Evolutionary conservation across 2,888 invertebrate species (phyloP).

Genomic region (Strigamia transsilvanica): DNA sequence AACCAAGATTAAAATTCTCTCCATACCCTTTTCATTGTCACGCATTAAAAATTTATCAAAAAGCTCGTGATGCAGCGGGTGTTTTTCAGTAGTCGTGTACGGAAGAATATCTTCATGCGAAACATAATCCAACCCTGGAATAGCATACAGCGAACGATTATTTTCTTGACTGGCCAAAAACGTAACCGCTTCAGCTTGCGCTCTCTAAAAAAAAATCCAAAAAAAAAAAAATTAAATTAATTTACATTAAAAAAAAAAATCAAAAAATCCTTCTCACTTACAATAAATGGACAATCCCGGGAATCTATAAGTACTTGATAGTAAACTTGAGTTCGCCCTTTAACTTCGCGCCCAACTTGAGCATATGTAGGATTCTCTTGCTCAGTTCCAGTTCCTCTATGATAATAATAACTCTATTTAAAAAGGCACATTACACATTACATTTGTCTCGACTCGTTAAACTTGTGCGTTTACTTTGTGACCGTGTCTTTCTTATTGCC

Average conservation of each 20-base stretch:
- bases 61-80: constrained; percentile 92
- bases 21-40: constrained; percentile 76
- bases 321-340: constrained; percentile 90
- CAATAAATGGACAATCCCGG: constrained; percentile 95
- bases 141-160: constrained; percentile 91
- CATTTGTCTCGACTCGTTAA: neutral
- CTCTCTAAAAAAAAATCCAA: constrained; percentile 72
- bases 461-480: constrained; percentile 53
- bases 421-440: neutral
- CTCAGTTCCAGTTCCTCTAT: constrained; percentile 57
- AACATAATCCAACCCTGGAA: constrained; percentile 97
- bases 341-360: constrained; percentile 68
- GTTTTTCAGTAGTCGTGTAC: constrained; percentile 85
- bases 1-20: neutral
- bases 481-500: constrained; percentile 73
- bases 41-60: constrained; percentile 93
- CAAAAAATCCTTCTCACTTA: constrained; percentile 69
- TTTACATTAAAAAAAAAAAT: constrained; percentile 23
- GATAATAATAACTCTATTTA: constrained; percentile 46
- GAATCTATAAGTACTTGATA: constrained; percentile 98
- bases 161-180: constrained; percentile 96
- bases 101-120: constrained; percentile 98
- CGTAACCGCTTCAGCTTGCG: constrained; percentile 98
- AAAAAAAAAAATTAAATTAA: no score
- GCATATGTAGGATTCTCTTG: constrained; percentile 61